These are phyloP conservation scores for Metellina segmentata DNA, from an alignment of 2,888 invertebrate species.

Conservation along the genomic window DNA sequence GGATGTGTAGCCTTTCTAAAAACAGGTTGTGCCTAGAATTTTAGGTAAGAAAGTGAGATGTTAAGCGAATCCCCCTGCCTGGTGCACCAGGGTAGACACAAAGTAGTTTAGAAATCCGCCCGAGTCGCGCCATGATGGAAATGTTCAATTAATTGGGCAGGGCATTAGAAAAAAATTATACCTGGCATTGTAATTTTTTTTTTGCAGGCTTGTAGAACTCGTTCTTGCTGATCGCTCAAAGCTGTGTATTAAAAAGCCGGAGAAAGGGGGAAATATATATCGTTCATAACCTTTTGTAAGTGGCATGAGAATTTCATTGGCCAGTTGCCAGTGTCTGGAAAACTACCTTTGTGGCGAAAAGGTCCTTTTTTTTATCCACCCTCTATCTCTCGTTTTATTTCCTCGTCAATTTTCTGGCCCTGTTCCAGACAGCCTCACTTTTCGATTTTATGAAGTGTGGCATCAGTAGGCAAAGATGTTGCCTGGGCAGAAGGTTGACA, in stretches of 20 bases:
- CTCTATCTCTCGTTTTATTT: constrained; percentile 9
- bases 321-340: constrained; percentile 57
- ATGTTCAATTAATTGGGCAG: no score
- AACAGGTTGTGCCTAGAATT: no score
- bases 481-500: constrained; percentile 23
- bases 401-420: constrained; percentile 47
- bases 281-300: constrained; percentile 63
- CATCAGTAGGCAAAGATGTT: constrained; percentile 39
- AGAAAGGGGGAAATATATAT: background rate
- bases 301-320: constrained; percentile 63
- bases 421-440: constrained; percentile 45
- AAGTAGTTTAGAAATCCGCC: no score
- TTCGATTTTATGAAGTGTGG: constrained; percentile 3
- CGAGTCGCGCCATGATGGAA: no score
- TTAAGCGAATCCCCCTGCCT: no score
- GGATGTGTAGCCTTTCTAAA: no score
- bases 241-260: background rate
- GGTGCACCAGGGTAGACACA: no score
- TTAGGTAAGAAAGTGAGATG: no score
- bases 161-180: no score
- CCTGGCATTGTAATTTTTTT: no score
- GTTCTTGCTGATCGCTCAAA: background rate
- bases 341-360: constrained; percentile 71
- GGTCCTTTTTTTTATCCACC: constrained; percentile 12
- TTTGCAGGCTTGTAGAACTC: no score